phyloP scores from a whole-genome alignment of 1,140 invertebrate genomes.

The Choristoneura fumiferana region DNA sequence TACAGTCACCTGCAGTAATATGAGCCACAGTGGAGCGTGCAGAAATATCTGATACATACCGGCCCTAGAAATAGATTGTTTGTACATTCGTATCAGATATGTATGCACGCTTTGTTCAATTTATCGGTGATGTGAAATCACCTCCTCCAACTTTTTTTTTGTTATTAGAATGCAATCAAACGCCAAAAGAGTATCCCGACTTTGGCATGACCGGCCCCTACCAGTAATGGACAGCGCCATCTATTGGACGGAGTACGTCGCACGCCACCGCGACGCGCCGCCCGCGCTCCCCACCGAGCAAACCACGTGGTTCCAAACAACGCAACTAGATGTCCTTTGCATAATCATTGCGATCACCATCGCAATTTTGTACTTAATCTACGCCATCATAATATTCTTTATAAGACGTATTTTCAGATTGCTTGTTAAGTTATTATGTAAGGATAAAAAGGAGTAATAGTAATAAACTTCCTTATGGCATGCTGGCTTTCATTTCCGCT shows the following conservation, averaged over 20 bases:
- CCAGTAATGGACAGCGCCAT: slow-evolving; percentile 71
- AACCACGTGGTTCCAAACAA: slow-evolving; percentile 43
- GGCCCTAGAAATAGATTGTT: no score
- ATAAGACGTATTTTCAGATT: slow-evolving; percentile 9
- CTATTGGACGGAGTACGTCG: slow-evolving; percentile 79
- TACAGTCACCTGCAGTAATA: no score
- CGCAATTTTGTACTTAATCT: slow-evolving; percentile 24
- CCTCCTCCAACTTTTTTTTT: no score
- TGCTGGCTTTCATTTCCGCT: background rate
- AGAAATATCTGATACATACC: no score
- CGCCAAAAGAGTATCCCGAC: slow-evolving; percentile 56
- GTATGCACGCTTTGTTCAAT: no score
- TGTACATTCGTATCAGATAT: no score
- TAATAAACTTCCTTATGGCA: slow-evolving; percentile 14
- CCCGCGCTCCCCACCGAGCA: slow-evolving; percentile 38
- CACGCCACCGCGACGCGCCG: slow-evolving; percentile 56
- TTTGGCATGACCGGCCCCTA: slow-evolving; percentile 70
- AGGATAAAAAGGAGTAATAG: background rate
- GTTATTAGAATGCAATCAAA: slow-evolving; percentile 66
- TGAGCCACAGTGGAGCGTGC: no score
- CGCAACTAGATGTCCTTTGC: slow-evolving; percentile 53
- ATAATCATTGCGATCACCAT: slow-evolving; percentile 28
- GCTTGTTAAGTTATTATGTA: slow-evolving; percentile 21
- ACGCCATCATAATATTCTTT: background rate
- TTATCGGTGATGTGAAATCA: no score